Percentiles rank a stretch among this genome's conserved stretches.
Conservation (phyloP, 2,888 invertebrate species). For the Crepidodera aurea region DNA sequence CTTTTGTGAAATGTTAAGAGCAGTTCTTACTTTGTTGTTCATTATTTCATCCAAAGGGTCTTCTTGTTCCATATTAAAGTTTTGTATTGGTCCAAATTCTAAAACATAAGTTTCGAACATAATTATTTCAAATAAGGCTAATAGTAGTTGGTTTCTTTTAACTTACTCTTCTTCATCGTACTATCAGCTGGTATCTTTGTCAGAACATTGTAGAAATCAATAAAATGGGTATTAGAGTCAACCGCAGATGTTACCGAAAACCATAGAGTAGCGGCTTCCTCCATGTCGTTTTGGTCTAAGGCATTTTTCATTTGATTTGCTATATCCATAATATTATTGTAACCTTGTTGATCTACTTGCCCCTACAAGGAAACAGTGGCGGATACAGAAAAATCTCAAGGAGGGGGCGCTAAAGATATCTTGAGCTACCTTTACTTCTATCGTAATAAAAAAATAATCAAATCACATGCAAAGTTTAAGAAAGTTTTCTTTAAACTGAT, state of each 20-base stretch:
- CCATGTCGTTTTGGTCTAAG: slow-evolving; percentile 64
- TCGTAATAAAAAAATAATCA: no score
- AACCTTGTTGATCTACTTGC: slow-evolving; percentile 39
- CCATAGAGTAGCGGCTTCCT: slow-evolving; percentile 66
- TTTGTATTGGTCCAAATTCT: background rate
- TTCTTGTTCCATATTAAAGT: background rate
- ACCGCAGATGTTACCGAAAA: slow-evolving; percentile 33
- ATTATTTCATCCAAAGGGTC: slow-evolving; percentile 64
- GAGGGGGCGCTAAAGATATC: no score
- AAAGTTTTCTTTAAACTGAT: no score
- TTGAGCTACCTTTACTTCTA: no score
- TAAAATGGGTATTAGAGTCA: slow-evolving; percentile 19
- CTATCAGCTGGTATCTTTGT: background rate
- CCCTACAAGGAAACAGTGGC: slow-evolving; percentile 43
- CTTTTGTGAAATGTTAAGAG: slow-evolving; percentile 65
- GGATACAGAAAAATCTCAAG: no score
- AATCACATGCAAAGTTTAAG: no score
- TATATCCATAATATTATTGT: slow-evolving; percentile 31
- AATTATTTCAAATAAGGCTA: no score
- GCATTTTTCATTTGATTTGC: slow-evolving; percentile 47
- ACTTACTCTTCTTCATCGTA: background rate
- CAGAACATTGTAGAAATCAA: background rate
- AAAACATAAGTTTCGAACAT: background rate
- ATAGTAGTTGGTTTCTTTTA: background rate
- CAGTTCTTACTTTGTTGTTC: slow-evolving; percentile 74